A percentile compares a stretch with the other conserved stretches of the same genome.
Conservation (phyloP, 2,113 vertebrate genomes). For the Sylvia atricapilla region DNA sequence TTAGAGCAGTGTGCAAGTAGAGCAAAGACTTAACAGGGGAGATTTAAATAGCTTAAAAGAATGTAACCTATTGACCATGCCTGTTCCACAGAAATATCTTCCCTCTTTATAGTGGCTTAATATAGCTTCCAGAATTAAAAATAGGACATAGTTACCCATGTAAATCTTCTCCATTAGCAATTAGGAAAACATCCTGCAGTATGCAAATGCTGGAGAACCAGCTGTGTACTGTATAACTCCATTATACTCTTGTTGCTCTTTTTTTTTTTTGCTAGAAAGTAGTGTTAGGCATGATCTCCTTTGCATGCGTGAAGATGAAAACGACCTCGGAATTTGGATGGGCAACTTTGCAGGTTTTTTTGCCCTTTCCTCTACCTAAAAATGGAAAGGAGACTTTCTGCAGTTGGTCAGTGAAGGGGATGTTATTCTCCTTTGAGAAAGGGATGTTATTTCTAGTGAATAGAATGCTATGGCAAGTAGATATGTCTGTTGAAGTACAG, state of each 20-base stretch:
- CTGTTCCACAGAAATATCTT: background rate
- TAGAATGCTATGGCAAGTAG: background rate
- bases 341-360: background rate
- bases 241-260: background rate
- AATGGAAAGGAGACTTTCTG: background rate
- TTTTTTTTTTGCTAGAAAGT: background rate
- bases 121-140: conserved; percentile 37
- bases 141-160: background rate
- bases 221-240: background rate
- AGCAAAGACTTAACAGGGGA: background rate
- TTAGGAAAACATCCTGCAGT: background rate
- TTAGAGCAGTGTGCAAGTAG: background rate
- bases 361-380: background rate
- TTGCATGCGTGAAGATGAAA: background rate
- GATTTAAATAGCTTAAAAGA: conserved; percentile 48
- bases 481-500: background rate
- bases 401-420: background rate
- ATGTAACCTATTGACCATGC: conserved; percentile 20
- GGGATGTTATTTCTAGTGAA: background rate
- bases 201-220: background rate
- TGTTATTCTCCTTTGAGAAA: background rate
- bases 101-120: background rate
- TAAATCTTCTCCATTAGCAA: background rate
- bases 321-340: background rate
- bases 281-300: background rate